Evolutionary conservation across 2,888 invertebrate genomes (phyloP).

Genomic region (Drosophila macrothrix): DNA sequence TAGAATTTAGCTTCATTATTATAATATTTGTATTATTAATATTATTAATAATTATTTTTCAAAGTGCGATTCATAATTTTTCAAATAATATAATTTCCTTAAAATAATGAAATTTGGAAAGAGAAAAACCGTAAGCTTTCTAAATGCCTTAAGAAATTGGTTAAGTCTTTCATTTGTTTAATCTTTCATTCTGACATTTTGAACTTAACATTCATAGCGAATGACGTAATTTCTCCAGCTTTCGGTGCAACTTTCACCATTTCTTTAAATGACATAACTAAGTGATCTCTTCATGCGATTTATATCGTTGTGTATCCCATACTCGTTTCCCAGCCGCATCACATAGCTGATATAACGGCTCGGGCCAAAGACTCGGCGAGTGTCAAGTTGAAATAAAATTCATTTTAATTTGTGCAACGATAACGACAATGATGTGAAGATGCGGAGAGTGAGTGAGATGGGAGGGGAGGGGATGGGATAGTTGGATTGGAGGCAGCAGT

Average conservation of each 20-base stretch:
- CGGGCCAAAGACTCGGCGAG: conserved; percentile 23
- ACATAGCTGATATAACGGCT: conserved; percentile 20
- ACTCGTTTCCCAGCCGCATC: conserved; percentile 18
- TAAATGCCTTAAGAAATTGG: not conserved
- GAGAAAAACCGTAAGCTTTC: not conserved
- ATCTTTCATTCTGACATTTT: not conserved
- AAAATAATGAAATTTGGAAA: not conserved
- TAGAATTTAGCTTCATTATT: not conserved
- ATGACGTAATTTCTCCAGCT: conserved; percentile 25
- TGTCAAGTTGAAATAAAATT: conserved; percentile 66
- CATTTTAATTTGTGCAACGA: conserved; percentile 65
- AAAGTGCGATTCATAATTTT: not conserved
- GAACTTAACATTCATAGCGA: not conserved
- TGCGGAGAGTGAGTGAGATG: not conserved
- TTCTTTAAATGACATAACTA: conserved; percentile 41
- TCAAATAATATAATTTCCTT: not conserved
- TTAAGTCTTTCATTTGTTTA: not conserved
- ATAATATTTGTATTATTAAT: not conserved
- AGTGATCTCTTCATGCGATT: conserved; percentile 19
- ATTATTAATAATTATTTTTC: not conserved
- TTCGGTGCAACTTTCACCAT: conserved; percentile 32
- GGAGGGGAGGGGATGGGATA: not conserved
- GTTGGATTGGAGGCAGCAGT: not conserved
- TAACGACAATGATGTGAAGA: conserved; percentile 26
- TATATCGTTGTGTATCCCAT: not conserved